Evolutionary conservation across 2,113 vertebrate species (phyloP).

Genomic region (Ptyas mucosa): DNA sequence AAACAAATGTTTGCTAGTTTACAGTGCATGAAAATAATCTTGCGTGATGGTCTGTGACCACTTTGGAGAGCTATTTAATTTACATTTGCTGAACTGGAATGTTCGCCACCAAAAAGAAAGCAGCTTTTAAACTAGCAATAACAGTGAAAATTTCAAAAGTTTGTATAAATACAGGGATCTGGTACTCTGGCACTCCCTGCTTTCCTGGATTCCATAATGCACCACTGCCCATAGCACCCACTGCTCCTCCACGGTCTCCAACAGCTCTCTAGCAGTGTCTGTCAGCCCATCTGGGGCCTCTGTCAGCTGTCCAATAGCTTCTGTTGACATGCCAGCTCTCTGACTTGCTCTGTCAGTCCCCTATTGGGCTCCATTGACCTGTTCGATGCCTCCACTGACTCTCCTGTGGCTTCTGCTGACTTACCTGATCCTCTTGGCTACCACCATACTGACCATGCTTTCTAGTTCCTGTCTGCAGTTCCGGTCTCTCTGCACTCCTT

Average conservation of each 20-base stretch:
- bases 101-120: neutral
- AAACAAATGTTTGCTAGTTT: conserved; percentile 2
- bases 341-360: neutral
- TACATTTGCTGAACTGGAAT: conserved; percentile 1
- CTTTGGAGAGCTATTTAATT: neutral
- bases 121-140: neutral
- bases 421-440: neutral
- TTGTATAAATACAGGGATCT: neutral
- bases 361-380: neutral
- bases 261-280: neutral
- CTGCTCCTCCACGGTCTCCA: neutral
- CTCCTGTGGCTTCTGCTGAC: neutral
- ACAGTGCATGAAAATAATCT: conserved; percentile 1
- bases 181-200: neutral
- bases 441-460: neutral
- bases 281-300: neutral
- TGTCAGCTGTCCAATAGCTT: neutral
- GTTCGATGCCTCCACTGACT: neutral
- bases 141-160: neutral
- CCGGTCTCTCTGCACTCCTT: neutral
- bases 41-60: conserved; percentile 6
- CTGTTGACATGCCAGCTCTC: neutral
- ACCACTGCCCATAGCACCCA: neutral
- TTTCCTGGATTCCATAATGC: neutral
- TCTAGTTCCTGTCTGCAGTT: neutral